Evolutionary conservation across 2,113 vertebrate species (phyloP).

Genomic region (Pseudorhombus dupliciocellatus): DNA sequence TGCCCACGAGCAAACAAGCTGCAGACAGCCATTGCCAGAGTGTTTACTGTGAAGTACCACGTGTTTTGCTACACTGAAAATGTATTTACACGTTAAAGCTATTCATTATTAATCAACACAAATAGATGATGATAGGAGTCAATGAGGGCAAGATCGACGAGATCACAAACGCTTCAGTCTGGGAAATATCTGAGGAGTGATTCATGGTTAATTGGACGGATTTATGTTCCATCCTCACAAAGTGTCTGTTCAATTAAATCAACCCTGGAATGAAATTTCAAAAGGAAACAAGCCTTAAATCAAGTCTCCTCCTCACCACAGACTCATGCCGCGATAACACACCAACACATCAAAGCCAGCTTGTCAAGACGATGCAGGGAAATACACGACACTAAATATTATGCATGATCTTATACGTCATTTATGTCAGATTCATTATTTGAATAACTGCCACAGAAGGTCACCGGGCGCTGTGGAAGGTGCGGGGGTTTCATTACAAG

Average conservation of each 20-base stretch:
- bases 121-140: background rate
- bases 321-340: background rate
- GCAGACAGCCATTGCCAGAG: constrained; percentile 9
- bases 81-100: background rate
- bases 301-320: background rate
- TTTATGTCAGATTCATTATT: background rate
- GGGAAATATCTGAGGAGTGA: background rate
- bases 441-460: background rate
- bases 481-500: constrained; percentile 1
- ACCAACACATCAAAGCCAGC: background rate
- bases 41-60: background rate
- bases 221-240: background rate
- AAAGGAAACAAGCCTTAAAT: constrained; percentile 4
- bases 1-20: constrained; percentile 20
- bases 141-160: background rate
- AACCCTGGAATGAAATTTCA: background rate
- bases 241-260: constrained; percentile 13
- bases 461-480: background rate
- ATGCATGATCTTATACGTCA: background rate
- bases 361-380: background rate
- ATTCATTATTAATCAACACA: background rate
- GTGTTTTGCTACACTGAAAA: background rate
- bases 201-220: background rate
- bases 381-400: background rate
- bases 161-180: background rate